Conservation (phyloP, 2,888 invertebrate species). For the Vesta saturnalis region DNA sequence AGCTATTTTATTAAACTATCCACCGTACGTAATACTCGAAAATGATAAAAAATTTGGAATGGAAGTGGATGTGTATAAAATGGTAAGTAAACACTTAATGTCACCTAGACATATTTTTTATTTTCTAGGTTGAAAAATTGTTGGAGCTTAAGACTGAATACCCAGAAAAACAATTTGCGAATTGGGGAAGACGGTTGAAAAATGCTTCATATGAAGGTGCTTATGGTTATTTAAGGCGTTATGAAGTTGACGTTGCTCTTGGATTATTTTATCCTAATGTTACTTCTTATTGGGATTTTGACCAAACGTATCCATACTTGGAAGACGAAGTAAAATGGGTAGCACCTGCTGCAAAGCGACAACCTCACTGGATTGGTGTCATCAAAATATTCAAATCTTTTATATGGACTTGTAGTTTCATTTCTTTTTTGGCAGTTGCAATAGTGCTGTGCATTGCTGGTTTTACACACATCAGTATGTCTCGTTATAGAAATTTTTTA, state of each 20-base stretch:
- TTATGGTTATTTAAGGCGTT: slow-evolving; percentile 12
- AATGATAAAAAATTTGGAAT: slow-evolving; percentile 2
- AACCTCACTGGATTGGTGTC: slow-evolving; percentile 17
- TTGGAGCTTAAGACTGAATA: slow-evolving; percentile 8
- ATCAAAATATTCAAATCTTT: slow-evolving; percentile 8
- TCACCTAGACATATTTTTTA: no score
- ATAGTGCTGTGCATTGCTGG: background rate
- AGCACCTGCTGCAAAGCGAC: slow-evolving; percentile 17
- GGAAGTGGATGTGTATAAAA: slow-evolving; percentile 9
- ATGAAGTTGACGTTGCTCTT: slow-evolving; percentile 18
- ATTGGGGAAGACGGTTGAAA: slow-evolving; percentile 5
- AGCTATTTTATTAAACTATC: slow-evolving; percentile 8
- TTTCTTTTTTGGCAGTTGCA: background rate
- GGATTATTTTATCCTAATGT: slow-evolving; percentile 18
- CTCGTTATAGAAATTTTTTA: background rate
- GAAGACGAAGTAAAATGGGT: slow-evolving; percentile 26
- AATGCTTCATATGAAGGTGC: slow-evolving; percentile 16
- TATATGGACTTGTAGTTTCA: slow-evolving; percentile 1
- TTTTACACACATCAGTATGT: background rate
- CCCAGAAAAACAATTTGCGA: background rate
- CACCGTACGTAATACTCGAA: slow-evolving; percentile 8
- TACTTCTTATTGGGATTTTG: slow-evolving; percentile 23
- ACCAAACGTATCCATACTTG: slow-evolving; percentile 24
- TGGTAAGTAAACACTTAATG: slow-evolving; percentile 22
- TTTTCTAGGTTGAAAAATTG: slow-evolving; percentile 1